A percentile compares a stretch with the other conserved stretches of the same genome.
These are phyloP conservation scores for Zoanthus sociatus DNA, from an alignment of 92 coral and sea anemone genomes.

Conservation along the genomic window DNA sequence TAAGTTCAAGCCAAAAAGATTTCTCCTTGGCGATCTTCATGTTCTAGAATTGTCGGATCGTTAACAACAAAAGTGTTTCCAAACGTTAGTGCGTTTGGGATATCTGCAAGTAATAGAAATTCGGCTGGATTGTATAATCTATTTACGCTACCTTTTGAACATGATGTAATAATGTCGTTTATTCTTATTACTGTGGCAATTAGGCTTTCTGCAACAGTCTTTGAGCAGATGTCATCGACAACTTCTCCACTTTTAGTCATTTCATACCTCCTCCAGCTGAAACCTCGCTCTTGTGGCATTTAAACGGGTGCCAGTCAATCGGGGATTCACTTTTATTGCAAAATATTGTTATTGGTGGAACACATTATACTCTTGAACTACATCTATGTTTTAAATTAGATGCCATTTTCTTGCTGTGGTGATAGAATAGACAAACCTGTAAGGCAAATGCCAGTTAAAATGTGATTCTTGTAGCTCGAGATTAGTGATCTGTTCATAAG, in stretches of 20 bases:
- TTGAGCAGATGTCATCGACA: no score
- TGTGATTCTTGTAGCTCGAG: slow-evolving; percentile 42
- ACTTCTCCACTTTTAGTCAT: no score
- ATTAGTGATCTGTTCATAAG: slow-evolving; percentile 44
- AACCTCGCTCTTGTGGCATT: no score
- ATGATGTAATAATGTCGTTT: slow-evolving; percentile 6
- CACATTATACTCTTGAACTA: slow-evolving; percentile 26
- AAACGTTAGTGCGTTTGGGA: neutral
- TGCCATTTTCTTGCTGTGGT: slow-evolving; percentile 12
- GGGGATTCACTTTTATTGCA: no score
- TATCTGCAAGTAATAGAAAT: neutral
- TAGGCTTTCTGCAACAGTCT: no score
- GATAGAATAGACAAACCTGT: slow-evolving; percentile 33
- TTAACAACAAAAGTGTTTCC: neutral
- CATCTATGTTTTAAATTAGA: slow-evolving; percentile 18
- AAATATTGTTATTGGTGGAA: neutral
- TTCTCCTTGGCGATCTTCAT: neutral
- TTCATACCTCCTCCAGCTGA: no score
- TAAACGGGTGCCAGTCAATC: no score
- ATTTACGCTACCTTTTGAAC: neutral
- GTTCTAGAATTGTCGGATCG: neutral
- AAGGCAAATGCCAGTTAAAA: slow-evolving; percentile 51
- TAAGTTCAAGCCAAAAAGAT: slow-evolving; percentile 33
- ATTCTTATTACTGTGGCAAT: no score
- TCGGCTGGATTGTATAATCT: slow-evolving; percentile 43